Evolutionary conservation across 2,888 invertebrate species (phyloP).

Genomic region (Agrotis segetum): DNA sequence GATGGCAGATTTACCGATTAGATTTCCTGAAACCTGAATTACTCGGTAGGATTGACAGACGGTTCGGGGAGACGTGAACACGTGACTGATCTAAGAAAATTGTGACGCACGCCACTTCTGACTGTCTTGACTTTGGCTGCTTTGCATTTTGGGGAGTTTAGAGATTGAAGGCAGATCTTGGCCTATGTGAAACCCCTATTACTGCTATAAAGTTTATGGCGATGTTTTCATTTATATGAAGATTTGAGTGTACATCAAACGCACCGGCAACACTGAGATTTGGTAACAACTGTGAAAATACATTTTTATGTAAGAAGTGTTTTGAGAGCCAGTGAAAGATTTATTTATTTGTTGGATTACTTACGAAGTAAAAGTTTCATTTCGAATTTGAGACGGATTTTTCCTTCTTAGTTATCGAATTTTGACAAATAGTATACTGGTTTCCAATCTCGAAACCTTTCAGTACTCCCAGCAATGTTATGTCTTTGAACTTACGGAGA

Average conservation of each 20-base stretch:
- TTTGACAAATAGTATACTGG: background rate
- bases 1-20: background rate
- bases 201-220: slow-evolving; percentile 36
- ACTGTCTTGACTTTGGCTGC: background rate
- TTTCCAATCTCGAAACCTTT: background rate
- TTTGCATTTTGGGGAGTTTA: background rate
- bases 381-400: background rate
- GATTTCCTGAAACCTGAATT: slow-evolving; percentile 6
- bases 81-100: background rate
- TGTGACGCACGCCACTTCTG: slow-evolving; percentile 1
- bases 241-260: slow-evolving; percentile 23
- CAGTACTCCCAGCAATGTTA: background rate
- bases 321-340: background rate
- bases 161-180: background rate
- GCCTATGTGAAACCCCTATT: slow-evolving; percentile 7
- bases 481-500: background rate
- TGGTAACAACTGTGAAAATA: slow-evolving; percentile 40
- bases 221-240: slow-evolving; percentile 28
- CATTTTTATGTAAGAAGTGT: slow-evolving; percentile 20
- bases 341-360: background rate
- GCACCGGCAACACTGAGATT: slow-evolving; percentile 25
- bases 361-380: slow-evolving; percentile 8
- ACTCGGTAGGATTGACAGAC: background rate
- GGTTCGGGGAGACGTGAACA: background rate
- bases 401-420: background rate